Percentiles rank a stretch among this genome's conserved stretches.
Evolutionary conservation across 2,888 invertebrate genomes (phyloP).

Genomic region (Synanthedon myopaeformis): DNA sequence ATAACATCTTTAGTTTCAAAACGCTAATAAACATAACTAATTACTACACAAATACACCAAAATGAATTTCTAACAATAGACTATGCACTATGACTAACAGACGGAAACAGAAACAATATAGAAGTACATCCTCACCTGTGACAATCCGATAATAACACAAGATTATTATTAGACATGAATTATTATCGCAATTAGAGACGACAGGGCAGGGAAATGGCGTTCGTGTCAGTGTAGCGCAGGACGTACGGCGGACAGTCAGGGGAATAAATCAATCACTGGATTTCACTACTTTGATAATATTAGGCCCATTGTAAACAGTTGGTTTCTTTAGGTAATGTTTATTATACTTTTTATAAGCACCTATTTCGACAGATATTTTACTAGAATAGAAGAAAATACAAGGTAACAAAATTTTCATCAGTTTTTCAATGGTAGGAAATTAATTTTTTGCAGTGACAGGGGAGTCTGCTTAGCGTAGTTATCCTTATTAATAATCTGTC

Average conservation of each 20-base stretch:
- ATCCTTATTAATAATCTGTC: no score
- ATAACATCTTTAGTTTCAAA: no score
- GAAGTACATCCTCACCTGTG: slow-evolving; percentile 22
- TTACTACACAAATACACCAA: no score
- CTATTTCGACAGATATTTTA: no score
- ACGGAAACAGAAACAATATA: neutral
- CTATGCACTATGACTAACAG: neutral
- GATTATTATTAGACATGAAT: slow-evolving; percentile 66
- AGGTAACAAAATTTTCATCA: no score
- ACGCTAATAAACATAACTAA: no score
- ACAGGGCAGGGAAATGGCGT: slow-evolving; percentile 45
- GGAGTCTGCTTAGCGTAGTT: no score
- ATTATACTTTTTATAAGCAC: no score
- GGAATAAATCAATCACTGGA: slow-evolving; percentile 28
- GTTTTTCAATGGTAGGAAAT: no score
- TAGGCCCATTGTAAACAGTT: neutral
- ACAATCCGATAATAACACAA: slow-evolving; percentile 56
- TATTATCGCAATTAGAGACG: slow-evolving; percentile 59
- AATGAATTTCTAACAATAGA: no score
- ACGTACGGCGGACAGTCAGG: slow-evolving; percentile 18
- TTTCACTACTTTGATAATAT: slow-evolving; percentile 1
- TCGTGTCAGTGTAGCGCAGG: slow-evolving; percentile 17
- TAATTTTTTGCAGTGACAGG: no score
- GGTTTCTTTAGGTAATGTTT: neutral
- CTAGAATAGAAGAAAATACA: no score